A percentile compares a stretch with the other conserved stretches of the same genome.
Evolutionary conservation across 2,113 vertebrate species (phyloP).

Genomic region (Pomatostomus ruficeps): DNA sequence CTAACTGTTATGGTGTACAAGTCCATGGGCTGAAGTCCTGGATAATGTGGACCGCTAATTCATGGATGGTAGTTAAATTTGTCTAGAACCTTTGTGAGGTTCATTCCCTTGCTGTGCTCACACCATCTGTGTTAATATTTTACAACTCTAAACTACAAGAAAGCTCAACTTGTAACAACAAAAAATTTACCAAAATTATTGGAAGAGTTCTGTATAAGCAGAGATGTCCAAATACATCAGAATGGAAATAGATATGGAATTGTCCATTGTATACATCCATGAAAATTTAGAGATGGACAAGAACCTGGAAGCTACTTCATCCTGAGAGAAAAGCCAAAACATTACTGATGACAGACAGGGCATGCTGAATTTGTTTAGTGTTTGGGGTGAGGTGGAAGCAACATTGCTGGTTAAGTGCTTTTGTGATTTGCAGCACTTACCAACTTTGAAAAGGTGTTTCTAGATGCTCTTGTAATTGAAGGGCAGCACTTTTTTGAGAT

Average conservation of each 20-base stretch:
- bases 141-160: neutral
- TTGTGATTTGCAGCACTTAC: neutral
- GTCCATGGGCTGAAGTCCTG: neutral
- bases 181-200: neutral
- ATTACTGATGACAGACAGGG: neutral
- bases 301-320: neutral
- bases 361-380: neutral
- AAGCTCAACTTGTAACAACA: neutral
- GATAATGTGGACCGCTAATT: neutral
- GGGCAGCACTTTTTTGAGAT: neutral
- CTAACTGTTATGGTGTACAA: neutral
- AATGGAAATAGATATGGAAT: neutral
- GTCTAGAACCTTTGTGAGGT: neutral
- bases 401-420: neutral
- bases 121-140: neutral
- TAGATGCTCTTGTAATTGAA: neutral
- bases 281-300: neutral
- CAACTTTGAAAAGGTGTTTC: neutral
- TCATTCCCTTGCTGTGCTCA: neutral
- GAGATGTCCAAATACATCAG: neutral
- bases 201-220: neutral
- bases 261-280: rapidly evolving
- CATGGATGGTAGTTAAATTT: neutral
- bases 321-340: neutral
- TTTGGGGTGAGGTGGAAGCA: neutral